Base-by-base conservation (phyloP, 1,140 invertebrate species). In the Phenacoccus solenopsis region DNA sequence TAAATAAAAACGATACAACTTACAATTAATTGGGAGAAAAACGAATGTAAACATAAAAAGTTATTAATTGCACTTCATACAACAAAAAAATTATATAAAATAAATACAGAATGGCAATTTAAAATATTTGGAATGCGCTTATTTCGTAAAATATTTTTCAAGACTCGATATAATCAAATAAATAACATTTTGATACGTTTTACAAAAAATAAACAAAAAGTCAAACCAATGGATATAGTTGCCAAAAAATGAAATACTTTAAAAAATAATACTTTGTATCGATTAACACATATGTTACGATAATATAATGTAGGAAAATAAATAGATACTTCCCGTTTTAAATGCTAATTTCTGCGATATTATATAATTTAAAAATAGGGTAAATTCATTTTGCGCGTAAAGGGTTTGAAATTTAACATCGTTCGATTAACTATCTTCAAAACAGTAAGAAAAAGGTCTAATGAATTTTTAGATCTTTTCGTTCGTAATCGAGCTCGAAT, bases 1-100 rank as follows among this genome's bases (percentile, higher is more conserved):
- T 64, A 64, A 59, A 59, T 59, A 59, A 59, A 64, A 25, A 64
- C 59, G 25, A 64, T 64, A 49, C 38, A 49, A 49, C 38, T 49
- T n/a, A 49, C 20, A 49, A 49, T n/a, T 49, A 49, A 49, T 3
- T 10, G 13, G 30, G 30, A 32, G 30, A 32, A 32, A 32, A 32
- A 32, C 13, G 20, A 49, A 16, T 16, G 38, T 10, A 10, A 49
- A 49, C 20, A 49, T 9, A 49, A 49, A 49, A 49, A 49, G 20
- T 32, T 5, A 49, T 49, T n/a, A 49, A 49, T 49, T 49, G 38
- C 38, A 49, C 38, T 49, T n/a, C 38, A 16, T n/a, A 49, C 16
- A 49, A n/a, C 13, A 49, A 49, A n/a, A n/a, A n/a, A n/a, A n/a
- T n/a, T n/a, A n/a, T n/a, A 49, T 9, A 49, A 49, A 49, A 49